Percentiles rank a stretch among this genome's conserved stretches.
These are phyloP conservation scores for Cheilosia soror DNA, from an alignment of 2,888 invertebrate species.

Conservation along the genomic window DNA sequence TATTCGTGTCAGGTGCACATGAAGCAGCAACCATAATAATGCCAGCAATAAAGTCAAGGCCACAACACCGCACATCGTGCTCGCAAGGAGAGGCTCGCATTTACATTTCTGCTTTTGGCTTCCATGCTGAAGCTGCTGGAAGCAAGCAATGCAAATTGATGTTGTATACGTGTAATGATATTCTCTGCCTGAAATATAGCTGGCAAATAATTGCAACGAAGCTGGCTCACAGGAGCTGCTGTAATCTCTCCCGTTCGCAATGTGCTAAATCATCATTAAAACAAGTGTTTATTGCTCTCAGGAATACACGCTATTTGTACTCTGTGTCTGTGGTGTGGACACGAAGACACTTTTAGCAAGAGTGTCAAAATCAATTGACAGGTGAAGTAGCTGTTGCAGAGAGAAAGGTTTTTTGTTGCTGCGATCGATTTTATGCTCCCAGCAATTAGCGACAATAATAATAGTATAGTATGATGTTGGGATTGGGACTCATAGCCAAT, in stretches of 20 bases:
- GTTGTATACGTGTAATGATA: constrained; percentile 4
- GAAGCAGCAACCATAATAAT: constrained; percentile 51
- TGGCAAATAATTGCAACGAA: constrained; percentile 23
- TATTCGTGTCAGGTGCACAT: constrained; percentile 66
- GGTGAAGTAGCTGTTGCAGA: background rate
- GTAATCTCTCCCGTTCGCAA: background rate
- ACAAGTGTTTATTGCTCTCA: constrained; percentile 8
- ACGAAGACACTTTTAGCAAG: background rate
- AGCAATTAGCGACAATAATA: constrained; percentile 17
- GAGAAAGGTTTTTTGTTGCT: constrained; percentile 34
- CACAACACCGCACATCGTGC: constrained; percentile 40
- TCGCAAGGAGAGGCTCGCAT: constrained; percentile 47
- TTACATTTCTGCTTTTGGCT: constrained; percentile 51
- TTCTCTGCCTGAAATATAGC: background rate
- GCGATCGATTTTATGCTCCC: background rate
- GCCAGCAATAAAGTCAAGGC: constrained; percentile 69
- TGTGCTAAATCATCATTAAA: constrained; percentile 13
- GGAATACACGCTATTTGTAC: background rate
- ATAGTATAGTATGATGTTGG: constrained; percentile 23
- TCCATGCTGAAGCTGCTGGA: constrained; percentile 1
- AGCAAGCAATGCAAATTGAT: constrained; percentile 45
- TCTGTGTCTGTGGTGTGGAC: background rate
- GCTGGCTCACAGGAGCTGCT: constrained; percentile 3
- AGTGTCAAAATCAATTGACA: constrained; percentile 20
- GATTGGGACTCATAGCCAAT: background rate